phyloP scores from a whole-genome alignment of 2,113 vertebrate species.

The Seriola quinqueradiata region DNA sequence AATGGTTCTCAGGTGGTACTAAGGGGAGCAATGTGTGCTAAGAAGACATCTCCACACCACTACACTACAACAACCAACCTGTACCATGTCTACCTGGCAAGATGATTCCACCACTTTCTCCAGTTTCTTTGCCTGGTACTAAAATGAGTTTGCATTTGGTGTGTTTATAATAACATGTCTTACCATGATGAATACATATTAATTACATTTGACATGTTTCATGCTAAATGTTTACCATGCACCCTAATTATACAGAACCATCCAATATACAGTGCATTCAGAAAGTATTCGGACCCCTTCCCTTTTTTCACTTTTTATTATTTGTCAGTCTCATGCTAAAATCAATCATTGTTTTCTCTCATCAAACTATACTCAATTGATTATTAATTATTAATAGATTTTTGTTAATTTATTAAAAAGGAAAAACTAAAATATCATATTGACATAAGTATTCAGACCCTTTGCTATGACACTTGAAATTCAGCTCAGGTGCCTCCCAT shows the following conservation, averaged over 20 bases:
- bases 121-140: neutral
- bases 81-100: neutral
- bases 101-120: neutral
- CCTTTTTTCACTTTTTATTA: too few species aligned
- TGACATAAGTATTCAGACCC: too few species aligned
- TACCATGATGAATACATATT: neutral
- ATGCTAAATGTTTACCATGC: neutral
- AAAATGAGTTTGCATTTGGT: neutral
- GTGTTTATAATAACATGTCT: neutral
- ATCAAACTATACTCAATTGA: too few species aligned
- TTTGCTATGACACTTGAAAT: too few species aligned
- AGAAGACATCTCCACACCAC: conserved; percentile 20
- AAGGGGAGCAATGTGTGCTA: conserved; percentile 10
- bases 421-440: too few species aligned
- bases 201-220: neutral
- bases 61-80: neutral
- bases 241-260: neutral
- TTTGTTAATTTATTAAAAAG: too few species aligned
- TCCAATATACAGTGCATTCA: too few species aligned
- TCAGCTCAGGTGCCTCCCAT: too few species aligned
- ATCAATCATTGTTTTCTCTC: too few species aligned
- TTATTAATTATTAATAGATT: too few species aligned
- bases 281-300: too few species aligned
- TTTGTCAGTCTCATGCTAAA: too few species aligned
- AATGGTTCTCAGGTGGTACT: conserved; percentile 10